Conservation (phyloP, 2,113 vertebrate species). For the Calyptommatus sinebrachiatus region DNA sequence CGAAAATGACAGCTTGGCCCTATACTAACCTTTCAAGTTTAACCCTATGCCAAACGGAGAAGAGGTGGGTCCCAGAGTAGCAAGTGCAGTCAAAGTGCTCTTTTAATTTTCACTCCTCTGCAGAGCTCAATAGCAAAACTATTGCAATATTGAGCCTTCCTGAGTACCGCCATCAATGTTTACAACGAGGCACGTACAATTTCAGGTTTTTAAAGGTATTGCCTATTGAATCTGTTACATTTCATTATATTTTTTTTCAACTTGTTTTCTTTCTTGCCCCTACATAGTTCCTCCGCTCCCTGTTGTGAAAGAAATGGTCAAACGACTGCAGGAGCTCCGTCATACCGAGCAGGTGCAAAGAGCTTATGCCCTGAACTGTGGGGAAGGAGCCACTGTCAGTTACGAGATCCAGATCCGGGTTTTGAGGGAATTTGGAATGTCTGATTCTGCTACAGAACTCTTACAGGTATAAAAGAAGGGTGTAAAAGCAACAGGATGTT, state of each 20-base stretch:
- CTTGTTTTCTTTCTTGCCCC: background rate
- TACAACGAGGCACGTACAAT: background rate
- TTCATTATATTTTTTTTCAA: fast-evolving
- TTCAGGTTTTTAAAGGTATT: background rate
- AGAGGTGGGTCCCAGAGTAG: no score
- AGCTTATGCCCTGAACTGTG: conserved; percentile 93
- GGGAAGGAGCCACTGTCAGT: conserved; percentile 94
- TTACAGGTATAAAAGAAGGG: conserved; percentile 79
- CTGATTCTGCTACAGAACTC: conserved; percentile 92
- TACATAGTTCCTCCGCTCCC: conserved; percentile 83
- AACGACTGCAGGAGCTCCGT: conserved; percentile 88
- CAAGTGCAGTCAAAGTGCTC: background rate
- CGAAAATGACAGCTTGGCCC: no score
- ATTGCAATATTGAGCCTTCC: background rate
- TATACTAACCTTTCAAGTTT: no score
- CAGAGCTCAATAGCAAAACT: background rate
- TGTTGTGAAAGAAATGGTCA: conserved; percentile 91
- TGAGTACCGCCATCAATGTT: background rate
- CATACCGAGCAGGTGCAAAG: conserved; percentile 94
- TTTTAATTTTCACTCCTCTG: background rate
- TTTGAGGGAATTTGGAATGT: conserved; percentile 89
- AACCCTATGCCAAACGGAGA: no score
- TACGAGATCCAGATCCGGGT: conserved; percentile 96
- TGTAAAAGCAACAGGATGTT: background rate
- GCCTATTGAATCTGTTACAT: background rate